Evolutionary conservation across 2,888 invertebrate genomes (phyloP).

Genomic region (Orthosia gothica): DNA sequence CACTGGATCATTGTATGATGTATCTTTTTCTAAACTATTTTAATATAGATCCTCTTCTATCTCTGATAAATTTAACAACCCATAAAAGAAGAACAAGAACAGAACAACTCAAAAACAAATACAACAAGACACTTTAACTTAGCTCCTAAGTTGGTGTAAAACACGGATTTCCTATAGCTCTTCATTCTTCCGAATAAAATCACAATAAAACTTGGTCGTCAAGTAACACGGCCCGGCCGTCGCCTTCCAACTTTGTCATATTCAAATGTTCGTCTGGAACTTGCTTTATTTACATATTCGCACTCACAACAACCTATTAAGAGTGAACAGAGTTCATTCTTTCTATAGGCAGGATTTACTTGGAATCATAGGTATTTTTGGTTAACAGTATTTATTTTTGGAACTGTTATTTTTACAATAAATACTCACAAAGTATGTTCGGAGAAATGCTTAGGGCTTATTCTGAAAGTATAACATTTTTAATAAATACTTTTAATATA

Average conservation of each 20-base stretch:
- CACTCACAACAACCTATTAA: conserved; percentile 66
- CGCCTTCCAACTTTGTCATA: conserved; percentile 72
- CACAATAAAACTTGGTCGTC: conserved; percentile 74
- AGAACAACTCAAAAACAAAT: conserved; percentile 32
- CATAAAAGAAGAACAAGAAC: conserved; percentile 9
- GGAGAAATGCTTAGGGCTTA: background rate
- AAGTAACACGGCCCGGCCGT: conserved; percentile 47
- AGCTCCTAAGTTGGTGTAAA: conserved; percentile 58
- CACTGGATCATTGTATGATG: too few relatives aligned
- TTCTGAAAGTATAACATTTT: background rate
- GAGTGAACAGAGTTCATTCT: conserved; percentile 37
- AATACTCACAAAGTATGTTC: background rate
- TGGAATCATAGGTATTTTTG: background rate
- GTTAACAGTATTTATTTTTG: background rate
- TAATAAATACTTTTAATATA: background rate
- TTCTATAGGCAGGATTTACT: conserved; percentile 1
- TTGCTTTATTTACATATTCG: conserved; percentile 73
- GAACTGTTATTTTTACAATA: background rate
- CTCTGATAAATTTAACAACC: too few relatives aligned
- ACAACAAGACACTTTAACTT: conserved; percentile 53
- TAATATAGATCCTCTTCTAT: too few relatives aligned
- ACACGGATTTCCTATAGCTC: conserved; percentile 60
- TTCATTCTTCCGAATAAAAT: conserved; percentile 67
- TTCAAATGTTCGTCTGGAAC: conserved; percentile 73
- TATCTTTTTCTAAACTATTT: too few relatives aligned